phyloP scores from a whole-genome alignment of 1,140 invertebrate genomes.

The Papilio glaucus region DNA sequence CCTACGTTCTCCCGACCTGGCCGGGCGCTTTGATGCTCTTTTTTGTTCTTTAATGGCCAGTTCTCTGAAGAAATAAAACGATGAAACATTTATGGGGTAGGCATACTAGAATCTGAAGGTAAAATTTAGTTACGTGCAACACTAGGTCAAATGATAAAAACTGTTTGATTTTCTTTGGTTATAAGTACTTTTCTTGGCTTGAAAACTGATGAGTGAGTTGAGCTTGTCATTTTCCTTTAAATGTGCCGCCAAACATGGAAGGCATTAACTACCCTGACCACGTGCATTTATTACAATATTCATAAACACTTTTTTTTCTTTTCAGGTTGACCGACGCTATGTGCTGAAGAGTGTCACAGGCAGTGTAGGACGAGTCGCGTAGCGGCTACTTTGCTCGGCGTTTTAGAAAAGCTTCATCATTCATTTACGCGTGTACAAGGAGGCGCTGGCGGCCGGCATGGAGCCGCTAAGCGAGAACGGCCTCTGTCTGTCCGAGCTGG shows the following conservation, averaged over 20 bases:
- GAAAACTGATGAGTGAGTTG: no score
- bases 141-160: not conserved
- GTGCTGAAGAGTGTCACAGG: not conserved
- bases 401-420: slow-evolving; percentile 71
- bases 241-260: no score
- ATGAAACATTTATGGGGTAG: not conserved
- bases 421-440: slow-evolving; percentile 83
- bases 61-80: slow-evolving; percentile 15
- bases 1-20: slow-evolving; percentile 24
- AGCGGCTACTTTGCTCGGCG: slow-evolving; percentile 49
- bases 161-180: not conserved
- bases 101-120: not conserved
- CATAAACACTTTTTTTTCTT: slow-evolving; percentile 40
- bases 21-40: slow-evolving; percentile 18
- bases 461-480: slow-evolving; percentile 86
- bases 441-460: slow-evolving; percentile 85
- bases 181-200: no score
- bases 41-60: slow-evolving; percentile 36
- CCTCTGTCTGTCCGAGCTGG: slow-evolving; percentile 89
- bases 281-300: not conserved
- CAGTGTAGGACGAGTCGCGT: slow-evolving; percentile 44
- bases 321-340: slow-evolving; percentile 51
- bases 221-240: no score
- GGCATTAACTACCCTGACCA: no score
- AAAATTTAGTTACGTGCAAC: not conserved